These are phyloP conservation scores for Zootermopsis nevadensis DNA, from an alignment of 2,888 invertebrate genomes.

Conservation along the genomic window DNA sequence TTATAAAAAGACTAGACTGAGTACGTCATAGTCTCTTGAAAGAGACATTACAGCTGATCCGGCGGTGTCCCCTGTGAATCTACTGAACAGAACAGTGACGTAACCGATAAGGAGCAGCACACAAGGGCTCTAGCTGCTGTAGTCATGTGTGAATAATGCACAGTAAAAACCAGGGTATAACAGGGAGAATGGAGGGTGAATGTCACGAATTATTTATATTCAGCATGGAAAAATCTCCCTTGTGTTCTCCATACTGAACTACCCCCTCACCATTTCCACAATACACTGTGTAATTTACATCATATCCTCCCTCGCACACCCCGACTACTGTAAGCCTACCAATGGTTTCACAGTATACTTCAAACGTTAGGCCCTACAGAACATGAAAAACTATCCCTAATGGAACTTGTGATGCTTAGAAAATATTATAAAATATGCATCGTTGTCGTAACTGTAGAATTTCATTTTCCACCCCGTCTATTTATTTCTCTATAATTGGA, in stretches of 20 bases:
- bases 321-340: background rate
- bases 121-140: background rate
- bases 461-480: constrained; percentile 55
- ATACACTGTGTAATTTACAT: constrained; percentile 23
- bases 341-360: background rate
- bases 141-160: constrained; percentile 34
- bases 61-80: background rate
- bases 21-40: background rate
- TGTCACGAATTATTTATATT: constrained; percentile 27
- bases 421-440: constrained; percentile 42
- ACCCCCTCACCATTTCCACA: background rate
- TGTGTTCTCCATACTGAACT: background rate
- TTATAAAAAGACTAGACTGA: background rate
- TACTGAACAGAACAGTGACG: background rate
- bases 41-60: constrained; percentile 4
- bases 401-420: constrained; percentile 29
- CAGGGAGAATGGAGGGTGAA: background rate
- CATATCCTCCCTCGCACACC: background rate
- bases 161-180: background rate
- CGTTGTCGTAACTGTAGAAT: constrained; percentile 38
- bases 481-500: constrained; percentile 56
- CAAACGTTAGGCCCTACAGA: background rate
- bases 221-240: constrained; percentile 23
- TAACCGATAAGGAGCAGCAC: background rate
- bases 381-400: background rate